These are phyloP conservation scores for Ctenochaetus hawaiiensis DNA, from an alignment of 2,797 vertebrate species.

Conservation along the genomic window DNA sequence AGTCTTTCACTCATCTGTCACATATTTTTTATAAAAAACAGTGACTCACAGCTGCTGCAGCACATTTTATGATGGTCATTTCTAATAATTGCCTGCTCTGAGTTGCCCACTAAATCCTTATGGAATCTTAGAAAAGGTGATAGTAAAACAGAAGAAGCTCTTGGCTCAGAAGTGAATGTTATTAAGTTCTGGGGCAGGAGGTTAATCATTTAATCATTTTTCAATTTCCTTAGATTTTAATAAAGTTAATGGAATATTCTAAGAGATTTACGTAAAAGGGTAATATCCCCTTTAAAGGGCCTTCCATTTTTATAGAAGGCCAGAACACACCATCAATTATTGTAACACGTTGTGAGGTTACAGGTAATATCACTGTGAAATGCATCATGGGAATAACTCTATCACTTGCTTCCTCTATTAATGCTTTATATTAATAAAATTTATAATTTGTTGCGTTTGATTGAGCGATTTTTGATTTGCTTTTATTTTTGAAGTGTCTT, in stretches of 20 bases:
- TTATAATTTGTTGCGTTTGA: no score
- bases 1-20: neutral
- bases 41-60: conserved; percentile 2
- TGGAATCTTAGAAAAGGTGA: conserved; percentile 44
- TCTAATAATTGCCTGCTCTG: conserved; percentile 34
- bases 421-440: no score
- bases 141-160: conserved; percentile 42
- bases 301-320: conserved; percentile 29
- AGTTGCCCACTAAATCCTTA: conserved; percentile 56
- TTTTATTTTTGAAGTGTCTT: neutral
- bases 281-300: conserved; percentile 37
- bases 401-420: no score
- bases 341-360: neutral
- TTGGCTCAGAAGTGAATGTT: conserved; percentile 37
- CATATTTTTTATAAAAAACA: conserved; percentile 22
- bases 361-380: neutral
- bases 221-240: conserved; percentile 68
- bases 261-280: conserved; percentile 58
- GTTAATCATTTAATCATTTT: conserved; percentile 74
- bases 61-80: conserved; percentile 44
- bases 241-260: conserved; percentile 72
- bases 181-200: conserved; percentile 46
- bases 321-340: conserved; percentile 25
- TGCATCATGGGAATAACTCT: neutral
- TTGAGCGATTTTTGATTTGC: neutral